Base-by-base conservation (phyloP, 2,888 invertebrate species). In the Drepana falcataria region DNA sequence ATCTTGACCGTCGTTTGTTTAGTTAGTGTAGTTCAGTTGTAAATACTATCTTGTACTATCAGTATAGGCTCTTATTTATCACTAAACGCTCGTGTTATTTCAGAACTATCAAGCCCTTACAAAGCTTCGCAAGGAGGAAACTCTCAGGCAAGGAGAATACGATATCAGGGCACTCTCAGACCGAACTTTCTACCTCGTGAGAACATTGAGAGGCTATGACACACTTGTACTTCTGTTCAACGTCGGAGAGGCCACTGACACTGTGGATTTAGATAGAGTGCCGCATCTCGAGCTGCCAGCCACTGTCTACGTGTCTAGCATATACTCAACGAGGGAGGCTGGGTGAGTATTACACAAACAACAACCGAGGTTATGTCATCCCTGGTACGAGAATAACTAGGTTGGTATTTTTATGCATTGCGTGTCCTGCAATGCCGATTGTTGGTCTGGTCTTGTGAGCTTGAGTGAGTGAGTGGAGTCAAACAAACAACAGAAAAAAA, bases 71-170 rank as follows among this genome's bases (percentile, higher is more conserved):
- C n/a, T n/a, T n/a, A n/a, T n/a, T 44, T 9, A 6, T 44, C 3
- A 44, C 2, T 2, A 7, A 9, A 44, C 3, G 2, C 7, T 44
- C 9, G 3, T 6, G 2, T 7, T 9, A 9, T 59, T 65, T 2
- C 67, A 88, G 87, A 85, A 94, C 0, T 94, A 93, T 68, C 92
- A 93, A 71, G 79, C 81, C 0, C 68, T 94, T 55, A 85, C 90
- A 1, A 65, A 75, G 1, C 74, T 93, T 0, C 92, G 94, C 47
- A 83, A 83, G 49, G 84, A 85, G 47, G 66, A 77, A 0, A 79
- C 92, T 0, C 67, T 92, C 2, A 73, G 77, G 0, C 77, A 83
- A 37, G 93, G 92, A 0, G 82, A 81, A n/a, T 78, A 87, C 53
- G 75, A 85, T 47, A 81, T 91, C 49, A 70, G 81, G 37, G 82